Conservation (phyloP, 2,113 vertebrate genomes). For the Lynx canadensis region DNA sequence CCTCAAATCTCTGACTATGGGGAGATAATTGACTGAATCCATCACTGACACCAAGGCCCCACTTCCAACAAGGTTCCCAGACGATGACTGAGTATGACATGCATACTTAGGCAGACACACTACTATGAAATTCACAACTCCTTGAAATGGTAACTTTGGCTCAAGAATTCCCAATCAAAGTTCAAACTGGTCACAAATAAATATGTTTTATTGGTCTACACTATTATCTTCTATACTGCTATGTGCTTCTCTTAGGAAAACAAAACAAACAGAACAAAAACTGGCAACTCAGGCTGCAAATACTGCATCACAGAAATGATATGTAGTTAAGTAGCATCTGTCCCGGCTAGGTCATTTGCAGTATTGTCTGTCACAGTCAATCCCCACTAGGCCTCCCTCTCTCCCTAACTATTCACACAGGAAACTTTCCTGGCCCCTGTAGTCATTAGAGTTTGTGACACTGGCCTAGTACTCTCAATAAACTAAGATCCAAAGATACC, state of each 20-base stretch:
- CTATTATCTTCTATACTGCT: neutral
- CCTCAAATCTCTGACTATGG: neutral
- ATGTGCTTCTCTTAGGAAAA: neutral
- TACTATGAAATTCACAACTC: neutral
- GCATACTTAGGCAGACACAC: neutral
- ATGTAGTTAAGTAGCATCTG: neutral
- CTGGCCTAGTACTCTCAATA: neutral
- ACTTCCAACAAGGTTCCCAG: neutral
- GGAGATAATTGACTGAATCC: neutral
- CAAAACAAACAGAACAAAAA: neutral
- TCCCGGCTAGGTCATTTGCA: neutral
- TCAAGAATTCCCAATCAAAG: neutral
- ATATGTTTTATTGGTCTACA: neutral
- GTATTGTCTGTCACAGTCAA: neutral
- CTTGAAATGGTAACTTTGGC: neutral
- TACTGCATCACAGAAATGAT: too few species aligned
- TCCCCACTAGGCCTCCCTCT: too few species aligned
- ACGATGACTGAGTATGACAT: neutral
- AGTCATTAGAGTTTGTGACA: neutral
- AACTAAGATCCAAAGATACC: neutral
- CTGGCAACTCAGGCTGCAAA: neutral
- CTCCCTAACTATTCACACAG: neutral
- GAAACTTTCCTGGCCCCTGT: neutral
- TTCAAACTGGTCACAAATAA: neutral
- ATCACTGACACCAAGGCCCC: neutral